Evolutionary conservation across 2,113 vertebrate species (phyloP), one percentile per base, ranked within the genome.

Genomic region (Motacilla alba): DNA sequence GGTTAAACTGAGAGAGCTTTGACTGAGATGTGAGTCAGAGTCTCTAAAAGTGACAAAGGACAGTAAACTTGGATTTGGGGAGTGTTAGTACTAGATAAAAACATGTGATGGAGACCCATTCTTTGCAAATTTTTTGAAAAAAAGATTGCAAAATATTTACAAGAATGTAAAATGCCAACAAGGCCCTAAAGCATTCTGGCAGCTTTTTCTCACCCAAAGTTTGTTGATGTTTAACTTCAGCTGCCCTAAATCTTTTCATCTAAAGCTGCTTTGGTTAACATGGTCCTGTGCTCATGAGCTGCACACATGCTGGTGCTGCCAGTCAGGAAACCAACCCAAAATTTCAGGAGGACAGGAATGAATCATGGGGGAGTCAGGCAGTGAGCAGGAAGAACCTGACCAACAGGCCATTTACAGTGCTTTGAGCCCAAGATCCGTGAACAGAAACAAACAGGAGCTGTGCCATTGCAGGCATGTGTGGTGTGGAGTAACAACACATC

Each of bases 391-490:
- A 22, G 28, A 69, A 41, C 24, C 11, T 46, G 30, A 39, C 31
- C 31, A 55, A 2, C 9, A 39, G 17, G 14, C 23, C 22, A 43
- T 60, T 76, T 21, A 13, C 31, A 43, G 14, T 30, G 66, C 14
- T 90, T 70, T 46, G n/a, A 84, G 60, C 18, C 47, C 2, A 0
- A 20, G 27, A 59, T 75, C 63, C n/a, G 33, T 30, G 18, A 6
- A n/a, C 15, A 87, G 46, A 52, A 90, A 44, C 1, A 3, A 78
- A 49, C 6, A 59, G 60, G 22, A 76, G 39, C 44, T 64, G 39
- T 67, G 46, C 39, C 39, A 23, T 3, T 2, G 4, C 18, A 13
- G 43, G n/a, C 53, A 39, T 0, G 0, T 0, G 0, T 7, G 44
- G 33, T 49, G 53, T 4, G 1, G 41, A 60, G 37, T 31, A 68